Base-by-base conservation (phyloP, 1,140 invertebrate genomes). In the Drosophila ercepeae region DNA sequence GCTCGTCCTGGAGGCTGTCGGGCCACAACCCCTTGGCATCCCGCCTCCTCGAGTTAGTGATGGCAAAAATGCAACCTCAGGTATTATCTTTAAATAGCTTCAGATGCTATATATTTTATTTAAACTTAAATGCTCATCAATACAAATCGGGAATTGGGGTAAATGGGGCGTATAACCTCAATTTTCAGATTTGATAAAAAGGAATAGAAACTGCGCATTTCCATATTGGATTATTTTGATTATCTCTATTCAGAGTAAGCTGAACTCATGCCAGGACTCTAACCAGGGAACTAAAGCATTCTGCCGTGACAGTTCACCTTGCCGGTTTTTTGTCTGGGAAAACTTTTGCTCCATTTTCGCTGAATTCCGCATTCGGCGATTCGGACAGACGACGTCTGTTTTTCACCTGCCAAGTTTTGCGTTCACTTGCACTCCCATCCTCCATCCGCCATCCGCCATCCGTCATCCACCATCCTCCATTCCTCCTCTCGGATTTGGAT, bases 321-420 rank as follows among this genome's bases (percentile, higher is more conserved):
- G 46, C 42, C 21, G 21, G 21, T 58, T 57, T 68, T 51, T 44
- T 51, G 59, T 44, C 54, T 64, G 63, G 19, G 11, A 13, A 52
- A 65, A 65, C 8, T 67, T 65, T 52, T 29, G n/a, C 45, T 72
- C 61, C 60, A 55, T 64, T 78, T 79, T 86, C 53, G 55, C 49
- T 39, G 70, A 52, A 67, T 75, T 78, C 68, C 42, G 42, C 46
- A 32, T 71, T 71, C 45, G 68, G 41, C 50, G 14, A 48, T 55
- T 72, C 50, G 59, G 75, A 71, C 70, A 71, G 75, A 16, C 49
- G 77, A 72, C 81, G 79, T 83, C 81, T 86, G 79, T 67, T 83
- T 84, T 83, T 78, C 81, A 75, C 61, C 81, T 64, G 71, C 34
- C 63, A 64, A 32, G 14, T 14, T 39, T 50, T 34, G 29, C 23